A percentile compares a stretch with the other conserved stretches of the same genome.
phyloP scores from a whole-genome alignment of 1,140 invertebrate species.

The Muscidifurax raptorellus region DNA sequence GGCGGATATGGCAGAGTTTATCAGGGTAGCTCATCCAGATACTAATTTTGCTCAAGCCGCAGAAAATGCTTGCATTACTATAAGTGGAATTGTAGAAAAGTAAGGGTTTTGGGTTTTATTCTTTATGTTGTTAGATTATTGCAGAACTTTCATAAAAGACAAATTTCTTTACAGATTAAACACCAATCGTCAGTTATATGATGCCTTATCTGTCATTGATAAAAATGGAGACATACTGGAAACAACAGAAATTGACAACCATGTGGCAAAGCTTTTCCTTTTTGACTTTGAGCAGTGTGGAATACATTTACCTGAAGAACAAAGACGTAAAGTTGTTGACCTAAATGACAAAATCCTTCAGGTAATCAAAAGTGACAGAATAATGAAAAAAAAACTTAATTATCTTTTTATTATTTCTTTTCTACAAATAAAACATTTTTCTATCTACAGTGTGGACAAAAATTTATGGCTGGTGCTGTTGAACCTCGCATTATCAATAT shows the following conservation, averaged over 20 bases:
- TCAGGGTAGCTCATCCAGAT: conserved; percentile 92
- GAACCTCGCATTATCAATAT: conserved; percentile 81
- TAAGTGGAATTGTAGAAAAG: conserved; percentile 95
- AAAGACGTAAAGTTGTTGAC: conserved; percentile 86
- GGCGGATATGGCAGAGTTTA: conserved; percentile 96
- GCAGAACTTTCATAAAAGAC: neutral
- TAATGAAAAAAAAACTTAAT: conserved; percentile 34
- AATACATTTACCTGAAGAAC: conserved; percentile 91
- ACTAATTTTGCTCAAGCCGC: conserved; percentile 85
- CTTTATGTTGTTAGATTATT: conserved; percentile 14
- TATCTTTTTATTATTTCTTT: neutral
- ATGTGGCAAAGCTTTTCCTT: conserved; percentile 92
- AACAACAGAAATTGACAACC: conserved; percentile 86
- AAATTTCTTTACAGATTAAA: conserved; percentile 82
- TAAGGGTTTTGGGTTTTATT: conserved; percentile 66
- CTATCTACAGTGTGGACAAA: conserved; percentile 87
- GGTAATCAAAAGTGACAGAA: conserved; percentile 58
- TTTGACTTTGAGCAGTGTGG: conserved; percentile 98
- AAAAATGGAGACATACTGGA: conserved; percentile 82
- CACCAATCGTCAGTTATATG: conserved; percentile 90
- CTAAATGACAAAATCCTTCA: conserved; percentile 87
- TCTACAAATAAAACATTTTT: neutral
- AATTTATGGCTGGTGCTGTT: conserved; percentile 87
- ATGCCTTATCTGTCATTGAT: conserved; percentile 83
- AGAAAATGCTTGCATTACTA: conserved; percentile 88